Evolutionary conservation across 2,888 invertebrate species (phyloP).

Genomic region (Callimorpha dominula): DNA sequence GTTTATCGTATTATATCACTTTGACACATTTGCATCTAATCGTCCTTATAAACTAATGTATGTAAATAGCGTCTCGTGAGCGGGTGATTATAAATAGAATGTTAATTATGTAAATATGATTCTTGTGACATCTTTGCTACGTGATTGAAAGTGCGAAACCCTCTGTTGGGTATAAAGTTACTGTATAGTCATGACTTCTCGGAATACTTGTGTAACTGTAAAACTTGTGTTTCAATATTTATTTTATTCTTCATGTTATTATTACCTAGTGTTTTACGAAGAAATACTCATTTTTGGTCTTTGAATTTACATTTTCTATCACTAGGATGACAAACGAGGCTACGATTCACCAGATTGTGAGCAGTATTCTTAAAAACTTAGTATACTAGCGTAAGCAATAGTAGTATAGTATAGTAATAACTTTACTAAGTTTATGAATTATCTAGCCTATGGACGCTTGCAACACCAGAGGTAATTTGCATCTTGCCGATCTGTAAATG

Average conservation of each 20-base stretch:
- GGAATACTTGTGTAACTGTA: conserved; percentile 12
- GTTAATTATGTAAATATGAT: conserved; percentile 57
- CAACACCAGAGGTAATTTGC: background rate
- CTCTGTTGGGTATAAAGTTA: conserved; percentile 17
- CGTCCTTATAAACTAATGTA: conserved; percentile 38
- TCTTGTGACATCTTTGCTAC: conserved; percentile 55
- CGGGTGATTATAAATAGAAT: conserved; percentile 50
- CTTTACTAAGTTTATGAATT: background rate
- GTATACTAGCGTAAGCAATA: no score
- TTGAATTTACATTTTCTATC: no score
- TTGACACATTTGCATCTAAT: conserved; percentile 29
- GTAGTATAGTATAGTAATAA: no score
- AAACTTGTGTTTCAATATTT: background rate
- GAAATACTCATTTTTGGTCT: no score
- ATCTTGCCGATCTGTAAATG: background rate
- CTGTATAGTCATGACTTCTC: conserved; percentile 24
- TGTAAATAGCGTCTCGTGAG: conserved; percentile 43
- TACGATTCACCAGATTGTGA: no score
- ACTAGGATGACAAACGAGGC: no score
- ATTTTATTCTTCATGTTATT: background rate
- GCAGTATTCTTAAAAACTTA: no score
- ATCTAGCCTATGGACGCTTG: background rate
- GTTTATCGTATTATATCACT: background rate
- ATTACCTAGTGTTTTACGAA: background rate
- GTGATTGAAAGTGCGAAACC: conserved; percentile 62